Evolutionary conservation across 2,888 invertebrate genomes (phyloP).

Genomic region (Gisinianus flammeolus): DNA sequence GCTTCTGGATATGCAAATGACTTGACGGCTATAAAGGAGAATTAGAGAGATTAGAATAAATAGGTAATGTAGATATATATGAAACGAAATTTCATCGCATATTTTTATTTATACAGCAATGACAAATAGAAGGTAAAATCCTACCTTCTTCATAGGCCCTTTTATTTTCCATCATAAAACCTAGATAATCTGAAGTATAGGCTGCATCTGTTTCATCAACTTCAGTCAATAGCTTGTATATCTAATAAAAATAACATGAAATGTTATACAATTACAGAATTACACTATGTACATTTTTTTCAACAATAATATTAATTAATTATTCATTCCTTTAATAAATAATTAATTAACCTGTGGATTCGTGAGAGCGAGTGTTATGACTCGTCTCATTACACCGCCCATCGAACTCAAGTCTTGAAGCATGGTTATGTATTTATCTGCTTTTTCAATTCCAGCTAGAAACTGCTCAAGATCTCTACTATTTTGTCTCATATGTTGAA

Average conservation of each 20-base stretch:
- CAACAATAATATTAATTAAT: not conserved
- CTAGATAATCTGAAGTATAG: conserved; percentile 71
- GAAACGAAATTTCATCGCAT: no score
- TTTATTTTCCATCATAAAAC: conserved; percentile 75
- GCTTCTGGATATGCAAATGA: conserved; percentile 78
- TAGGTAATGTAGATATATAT: no score
- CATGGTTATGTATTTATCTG: conserved; percentile 87
- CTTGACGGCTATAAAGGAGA: conserved; percentile 80
- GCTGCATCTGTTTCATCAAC: conserved; percentile 47
- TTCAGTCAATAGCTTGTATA: conserved; percentile 71
- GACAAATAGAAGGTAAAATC: no score
- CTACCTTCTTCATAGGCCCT: conserved; percentile 79
- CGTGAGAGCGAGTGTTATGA: conserved; percentile 89
- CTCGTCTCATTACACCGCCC: conserved; percentile 93
- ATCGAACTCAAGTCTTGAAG: conserved; percentile 92
- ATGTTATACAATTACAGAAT: not conserved
- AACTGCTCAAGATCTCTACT: conserved; percentile 68
- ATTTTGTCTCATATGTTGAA: conserved; percentile 89
- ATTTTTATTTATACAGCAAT: no score
- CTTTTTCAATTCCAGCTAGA: conserved; percentile 74
- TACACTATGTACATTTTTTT: not conserved
- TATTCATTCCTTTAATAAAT: not conserved
- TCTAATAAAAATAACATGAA: conserved; percentile 63
- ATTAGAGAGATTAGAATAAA: no score
- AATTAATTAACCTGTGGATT: conserved; percentile 73